phyloP scores from a whole-genome alignment of 1,140 invertebrate genomes.

The Lucilia cuprina region DNA sequence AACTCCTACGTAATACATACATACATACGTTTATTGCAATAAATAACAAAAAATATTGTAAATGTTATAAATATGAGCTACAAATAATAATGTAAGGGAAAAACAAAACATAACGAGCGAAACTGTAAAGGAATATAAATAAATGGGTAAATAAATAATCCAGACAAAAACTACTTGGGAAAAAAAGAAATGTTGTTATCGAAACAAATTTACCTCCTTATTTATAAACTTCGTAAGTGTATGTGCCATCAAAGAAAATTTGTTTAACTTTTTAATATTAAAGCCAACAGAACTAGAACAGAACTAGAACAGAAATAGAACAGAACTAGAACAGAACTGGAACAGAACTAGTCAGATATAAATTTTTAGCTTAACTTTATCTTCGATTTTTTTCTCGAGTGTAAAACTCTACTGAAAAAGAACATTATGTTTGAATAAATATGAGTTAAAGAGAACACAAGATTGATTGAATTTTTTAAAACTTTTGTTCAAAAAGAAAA shows the following conservation, averaged over 20 bases:
- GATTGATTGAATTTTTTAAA: background rate
- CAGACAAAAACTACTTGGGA: background rate
- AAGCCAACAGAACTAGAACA: no score
- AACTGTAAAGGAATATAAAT: background rate
- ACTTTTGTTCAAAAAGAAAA: background rate
- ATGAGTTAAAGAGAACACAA: background rate
- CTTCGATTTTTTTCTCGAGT: no score
- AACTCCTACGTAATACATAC: no score
- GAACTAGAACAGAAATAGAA: no score
- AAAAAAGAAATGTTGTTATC: background rate
- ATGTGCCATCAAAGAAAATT: background rate
- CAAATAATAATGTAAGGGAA: background rate
- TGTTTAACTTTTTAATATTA: background rate
- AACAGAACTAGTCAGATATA: no score
- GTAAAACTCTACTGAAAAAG: background rate
- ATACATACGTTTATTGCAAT: no score
- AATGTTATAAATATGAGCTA: background rate
- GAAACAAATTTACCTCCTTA: background rate
- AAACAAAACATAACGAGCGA: background rate
- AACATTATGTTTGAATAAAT: background rate
- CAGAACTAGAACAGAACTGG: no score
- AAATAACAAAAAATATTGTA: background rate
- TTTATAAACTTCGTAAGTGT: background rate
- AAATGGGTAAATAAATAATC: background rate
- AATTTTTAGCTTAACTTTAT: no score